phyloP scores from a whole-genome alignment of 2,888 invertebrate species.

The Cheilosia variabilis region DNA sequence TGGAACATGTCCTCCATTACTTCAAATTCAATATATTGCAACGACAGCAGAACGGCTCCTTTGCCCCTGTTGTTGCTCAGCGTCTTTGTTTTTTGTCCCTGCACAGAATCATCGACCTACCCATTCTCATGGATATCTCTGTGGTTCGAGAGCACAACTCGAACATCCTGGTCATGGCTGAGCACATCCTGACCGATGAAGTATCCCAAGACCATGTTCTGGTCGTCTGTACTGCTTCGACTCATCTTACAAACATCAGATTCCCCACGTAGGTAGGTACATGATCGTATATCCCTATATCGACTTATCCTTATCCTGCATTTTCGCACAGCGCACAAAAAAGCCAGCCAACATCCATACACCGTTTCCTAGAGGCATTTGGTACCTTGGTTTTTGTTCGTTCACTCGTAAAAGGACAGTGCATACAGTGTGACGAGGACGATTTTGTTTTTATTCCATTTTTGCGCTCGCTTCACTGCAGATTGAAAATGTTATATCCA shows the following conservation, averaged over 20 bases:
- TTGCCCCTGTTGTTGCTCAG: background rate
- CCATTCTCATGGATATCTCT: constrained; percentile 17
- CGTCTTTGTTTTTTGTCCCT: background rate
- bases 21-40: background rate
- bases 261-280: background rate
- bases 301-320: constrained; percentile 25
- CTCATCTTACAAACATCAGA: background rate
- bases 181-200: constrained; percentile 20
- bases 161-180: constrained; percentile 40
- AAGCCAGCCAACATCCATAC: background rate
- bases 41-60: background rate
- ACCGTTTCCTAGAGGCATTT: constrained; percentile 26
- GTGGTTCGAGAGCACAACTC: constrained; percentile 17
- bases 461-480: constrained; percentile 8
- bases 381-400: constrained; percentile 2
- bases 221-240: background rate
- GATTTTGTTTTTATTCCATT: constrained; percentile 2
- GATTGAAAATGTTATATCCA: constrained; percentile 51
- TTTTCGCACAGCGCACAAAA: constrained; percentile 7
- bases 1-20: constrained; percentile 13
- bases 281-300: constrained; percentile 17
- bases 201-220: constrained; percentile 16
- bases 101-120: background rate
- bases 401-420: constrained; percentile 29
- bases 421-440: constrained; percentile 14